Conservation (phyloP, 2,888 invertebrate genomes). For the Drosophila prolongata region DNA sequence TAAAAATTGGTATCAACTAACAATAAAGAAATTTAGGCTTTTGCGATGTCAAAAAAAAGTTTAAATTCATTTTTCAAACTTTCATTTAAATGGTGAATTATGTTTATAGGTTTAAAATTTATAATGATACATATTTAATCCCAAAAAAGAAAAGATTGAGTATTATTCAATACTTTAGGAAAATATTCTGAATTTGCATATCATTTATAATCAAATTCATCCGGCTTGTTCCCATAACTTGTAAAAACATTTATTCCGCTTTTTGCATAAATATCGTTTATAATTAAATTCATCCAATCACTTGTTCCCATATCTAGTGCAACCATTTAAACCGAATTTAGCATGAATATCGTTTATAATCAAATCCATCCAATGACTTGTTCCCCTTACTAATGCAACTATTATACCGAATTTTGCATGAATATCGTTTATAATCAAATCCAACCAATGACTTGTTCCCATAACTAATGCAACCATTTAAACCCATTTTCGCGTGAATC, state of each 20-base stretch:
- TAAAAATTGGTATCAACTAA: not conserved
- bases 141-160: no score
- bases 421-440: conserved; percentile 3
- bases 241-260: not conserved
- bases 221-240: conserved; percentile 2
- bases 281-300: no score
- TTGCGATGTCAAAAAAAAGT: no score
- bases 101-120: no score
- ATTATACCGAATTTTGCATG: conserved; percentile 14
- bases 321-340: no score
- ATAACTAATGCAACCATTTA: conserved; percentile 6
- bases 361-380: not conserved
- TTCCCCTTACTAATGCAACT: not conserved
- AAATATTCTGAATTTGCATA: not conserved
- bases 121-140: no score
- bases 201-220: no score
- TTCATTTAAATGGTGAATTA: no score
- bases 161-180: no score
- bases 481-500: conserved; percentile 14
- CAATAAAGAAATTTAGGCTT: not conserved
- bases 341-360: conserved; percentile 1
- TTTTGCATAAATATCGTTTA: no score
- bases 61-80: no score
- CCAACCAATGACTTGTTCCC: not conserved
- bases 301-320: no score